Base-by-base conservation (phyloP, 2,888 invertebrate species). In the Amblyjoppa fuscipennis region DNA sequence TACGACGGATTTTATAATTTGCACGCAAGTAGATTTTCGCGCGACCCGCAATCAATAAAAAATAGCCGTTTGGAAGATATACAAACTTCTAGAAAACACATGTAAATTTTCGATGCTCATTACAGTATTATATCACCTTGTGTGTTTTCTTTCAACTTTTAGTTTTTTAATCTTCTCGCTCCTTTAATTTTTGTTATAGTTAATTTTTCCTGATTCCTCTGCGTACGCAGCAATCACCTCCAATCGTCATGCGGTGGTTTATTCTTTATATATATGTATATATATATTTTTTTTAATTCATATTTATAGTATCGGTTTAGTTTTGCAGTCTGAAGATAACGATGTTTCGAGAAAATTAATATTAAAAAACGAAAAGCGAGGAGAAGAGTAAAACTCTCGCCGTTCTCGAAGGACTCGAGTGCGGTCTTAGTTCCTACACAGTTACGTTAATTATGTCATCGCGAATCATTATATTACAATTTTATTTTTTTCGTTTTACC, bases 61-160 rank as follows among this genome's bases (percentile, higher is more conserved):
- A 84, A 84, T 80, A 80, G 79, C 82, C 83, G 79, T 81, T 81
- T 81, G 86, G 89, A 86, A 87, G 88, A 84, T 87, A 85, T 88
- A 89, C 82, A 89, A 89, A 89, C 83, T 89, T 88, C 86, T 88
- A 88, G 83, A 89, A 87, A 88, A 88, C 84, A 89, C 84, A 87
- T 83, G 88, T 87, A 87, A 85, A 86, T 80, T 83, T 86, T 85
- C 84, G 84, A 84, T 84, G 84, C 80, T 80, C 71, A 84, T 51
- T 71, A 64, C 64, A 80, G 38, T 80, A 84, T 80, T 80, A 75
- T 75, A 80, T 83, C 83, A 83, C 83, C 68, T 78, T 74, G 53
- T 68, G 45, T 77, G 28, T 45, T 59, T 64, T 34, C 41, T 64
- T 83, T 83, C 79, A 84, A 69, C 73, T 81, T 85, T 80, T 81